Evolutionary conservation across 1,140 invertebrate species (phyloP).

Genomic region (Muscidifurax raptorellus): DNA sequence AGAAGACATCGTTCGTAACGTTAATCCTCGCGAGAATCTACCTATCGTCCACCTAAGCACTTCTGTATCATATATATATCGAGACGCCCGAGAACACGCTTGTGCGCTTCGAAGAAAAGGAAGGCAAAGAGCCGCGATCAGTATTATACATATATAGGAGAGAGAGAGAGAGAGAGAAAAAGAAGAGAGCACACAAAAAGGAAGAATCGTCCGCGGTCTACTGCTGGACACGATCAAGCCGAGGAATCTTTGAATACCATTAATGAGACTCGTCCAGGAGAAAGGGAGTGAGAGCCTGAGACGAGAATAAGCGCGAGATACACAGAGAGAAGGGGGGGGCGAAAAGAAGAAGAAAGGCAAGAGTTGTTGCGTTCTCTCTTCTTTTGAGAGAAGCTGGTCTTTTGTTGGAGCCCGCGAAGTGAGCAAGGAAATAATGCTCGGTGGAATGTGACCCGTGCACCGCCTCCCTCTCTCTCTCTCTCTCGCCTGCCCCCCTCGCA

Average conservation of each 20-base stretch:
- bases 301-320: constrained; percentile 50
- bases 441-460: constrained; percentile 75
- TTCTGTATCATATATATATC: constrained; percentile 43
- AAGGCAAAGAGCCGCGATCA: constrained; percentile 35
- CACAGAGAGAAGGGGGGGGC: constrained; percentile 48
- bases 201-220: constrained; percentile 31
- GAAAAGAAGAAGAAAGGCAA: constrained; percentile 49
- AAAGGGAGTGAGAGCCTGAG: constrained; percentile 49
- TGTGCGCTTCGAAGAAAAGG: constrained; percentile 42
- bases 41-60: constrained; percentile 44
- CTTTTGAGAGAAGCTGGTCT: constrained; percentile 67
- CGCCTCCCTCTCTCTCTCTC: too few relatives aligned
- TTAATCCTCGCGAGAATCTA: constrained; percentile 51
- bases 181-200: constrained; percentile 30
- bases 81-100: constrained; percentile 11
- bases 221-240: constrained; percentile 61
- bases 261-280: constrained; percentile 68
- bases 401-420: constrained; percentile 67
- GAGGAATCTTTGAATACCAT: constrained; percentile 73
- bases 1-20: constrained; percentile 47
- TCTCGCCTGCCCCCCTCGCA: neutral
- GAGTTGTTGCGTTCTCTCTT: constrained; percentile 54
- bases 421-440: constrained; percentile 72
- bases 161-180: constrained; percentile 24
- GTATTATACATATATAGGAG: neutral